Conservation (phyloP, 2,113 vertebrate species). For the Sceloporus undulatus region DNA sequence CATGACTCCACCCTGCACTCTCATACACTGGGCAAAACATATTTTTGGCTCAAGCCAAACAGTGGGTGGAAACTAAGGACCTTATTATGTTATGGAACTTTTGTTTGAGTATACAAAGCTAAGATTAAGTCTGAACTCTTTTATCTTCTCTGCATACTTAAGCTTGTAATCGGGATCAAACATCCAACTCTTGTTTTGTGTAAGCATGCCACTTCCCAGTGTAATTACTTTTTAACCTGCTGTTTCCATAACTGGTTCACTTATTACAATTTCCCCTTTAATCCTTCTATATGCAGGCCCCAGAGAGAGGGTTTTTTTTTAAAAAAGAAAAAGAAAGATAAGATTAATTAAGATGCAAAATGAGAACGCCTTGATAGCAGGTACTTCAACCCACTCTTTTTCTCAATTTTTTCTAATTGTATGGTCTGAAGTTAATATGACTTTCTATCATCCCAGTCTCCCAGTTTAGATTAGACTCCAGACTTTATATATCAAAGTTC, state of each 20-base stretch:
- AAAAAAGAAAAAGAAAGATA: neutral
- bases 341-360: constrained; percentile 8
- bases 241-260: constrained; percentile 23
- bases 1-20: too few relatives aligned
- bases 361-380: neutral
- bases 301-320: constrained; percentile 1
- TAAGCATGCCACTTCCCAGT: neutral
- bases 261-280: constrained; percentile 20
- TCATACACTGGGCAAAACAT: too few relatives aligned
- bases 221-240: constrained; percentile 18
- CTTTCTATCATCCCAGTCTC: neutral
- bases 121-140: neutral
- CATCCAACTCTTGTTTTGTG: constrained; percentile 11
- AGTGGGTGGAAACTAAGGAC: neutral
- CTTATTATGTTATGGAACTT: neutral
- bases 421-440: neutral
- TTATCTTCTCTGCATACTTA: neutral
- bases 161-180: constrained; percentile 36
- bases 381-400: neutral
- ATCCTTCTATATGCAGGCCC: constrained; percentile 19
- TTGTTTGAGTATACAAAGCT: neutral
- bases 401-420: neutral
- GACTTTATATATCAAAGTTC: too few relatives aligned
- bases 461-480: neutral
- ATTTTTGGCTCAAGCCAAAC: too few relatives aligned